phyloP scores from a whole-genome alignment of 2,888 invertebrate species.

The Leptopilina drosophilae region DNA sequence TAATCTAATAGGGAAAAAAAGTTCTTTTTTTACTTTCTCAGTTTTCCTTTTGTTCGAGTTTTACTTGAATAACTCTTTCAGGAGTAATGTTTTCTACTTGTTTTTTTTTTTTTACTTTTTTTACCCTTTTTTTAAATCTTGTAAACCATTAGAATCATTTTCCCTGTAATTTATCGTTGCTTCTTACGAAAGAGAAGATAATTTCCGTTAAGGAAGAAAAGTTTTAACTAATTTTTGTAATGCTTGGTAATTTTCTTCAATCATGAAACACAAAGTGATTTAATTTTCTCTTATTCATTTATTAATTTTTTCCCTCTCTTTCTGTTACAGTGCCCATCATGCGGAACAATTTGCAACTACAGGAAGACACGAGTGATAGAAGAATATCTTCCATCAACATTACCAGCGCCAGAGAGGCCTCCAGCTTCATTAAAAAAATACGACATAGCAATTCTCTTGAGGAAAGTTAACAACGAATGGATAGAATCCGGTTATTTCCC shows the following conservation, averaged over 20 bases:
- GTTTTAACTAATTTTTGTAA: not conserved
- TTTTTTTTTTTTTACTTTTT: no score
- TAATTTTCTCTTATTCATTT: constrained; percentile 1
- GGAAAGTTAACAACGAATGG: constrained; percentile 67
- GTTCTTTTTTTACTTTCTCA: no score
- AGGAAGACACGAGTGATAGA: constrained; percentile 68
- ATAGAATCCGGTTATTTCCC: constrained; percentile 67
- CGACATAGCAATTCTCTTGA: constrained; percentile 71
- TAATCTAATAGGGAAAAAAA: no score
- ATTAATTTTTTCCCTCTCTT: constrained; percentile 10
- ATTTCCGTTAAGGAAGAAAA: constrained; percentile 1
- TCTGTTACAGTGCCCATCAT: constrained; percentile 69
- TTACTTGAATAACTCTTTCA: no score
- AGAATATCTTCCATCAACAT: constrained; percentile 70
- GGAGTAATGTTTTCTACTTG: no score
- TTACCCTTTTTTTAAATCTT: no score
- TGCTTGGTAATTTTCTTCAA: constrained; percentile 9
- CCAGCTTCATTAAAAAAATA: constrained; percentile 67
- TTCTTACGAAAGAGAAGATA: not conserved
- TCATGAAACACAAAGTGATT: constrained; percentile 19
- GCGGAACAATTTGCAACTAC: constrained; percentile 70
- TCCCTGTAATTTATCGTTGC: not conserved
- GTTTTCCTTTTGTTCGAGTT: no score
- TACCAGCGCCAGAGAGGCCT: constrained; percentile 70
- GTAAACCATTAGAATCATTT: not conserved